These are phyloP conservation scores for Parasteatoda tepidariorum DNA, from an alignment of 1,140 invertebrate species.

Conservation along the genomic window DNA sequence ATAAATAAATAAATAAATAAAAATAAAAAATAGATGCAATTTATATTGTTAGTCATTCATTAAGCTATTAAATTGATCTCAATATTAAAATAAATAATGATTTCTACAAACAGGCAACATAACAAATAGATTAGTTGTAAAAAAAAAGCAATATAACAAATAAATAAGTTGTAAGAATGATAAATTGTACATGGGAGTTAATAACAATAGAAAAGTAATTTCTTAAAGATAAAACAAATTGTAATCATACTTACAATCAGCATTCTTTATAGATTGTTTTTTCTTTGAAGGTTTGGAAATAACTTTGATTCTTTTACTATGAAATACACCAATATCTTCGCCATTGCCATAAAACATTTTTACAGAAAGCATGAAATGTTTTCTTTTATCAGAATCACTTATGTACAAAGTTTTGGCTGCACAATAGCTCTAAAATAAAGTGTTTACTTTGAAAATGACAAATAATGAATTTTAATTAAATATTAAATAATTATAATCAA, in stretches of 20 bases:
- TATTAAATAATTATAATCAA: not conserved
- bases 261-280: constrained; percentile 99
- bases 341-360: constrained; percentile 99
- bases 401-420: constrained; percentile 99
- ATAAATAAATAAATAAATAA: no score
- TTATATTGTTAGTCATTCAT: no score
- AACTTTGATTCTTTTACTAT: constrained; percentile 99
- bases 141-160: no score
- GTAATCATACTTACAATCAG: constrained; percentile 78
- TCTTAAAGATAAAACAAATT: not conserved
- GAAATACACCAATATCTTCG: constrained; percentile 98
- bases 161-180: no score
- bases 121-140: no score
- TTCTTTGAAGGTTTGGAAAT: constrained; percentile 99
- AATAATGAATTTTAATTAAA: not conserved
- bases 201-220: no score
- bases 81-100: no score
- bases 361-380: constrained; percentile 98
- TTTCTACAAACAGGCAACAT: no score
- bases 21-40: no score
- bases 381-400: constrained; percentile 98
- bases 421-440: constrained; percentile 89
- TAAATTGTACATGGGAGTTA: no score
- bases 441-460: not conserved
- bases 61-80: no score